Evolutionary conservation across 2,888 invertebrate species (phyloP).

Genomic region (Melipona beecheii): DNA sequence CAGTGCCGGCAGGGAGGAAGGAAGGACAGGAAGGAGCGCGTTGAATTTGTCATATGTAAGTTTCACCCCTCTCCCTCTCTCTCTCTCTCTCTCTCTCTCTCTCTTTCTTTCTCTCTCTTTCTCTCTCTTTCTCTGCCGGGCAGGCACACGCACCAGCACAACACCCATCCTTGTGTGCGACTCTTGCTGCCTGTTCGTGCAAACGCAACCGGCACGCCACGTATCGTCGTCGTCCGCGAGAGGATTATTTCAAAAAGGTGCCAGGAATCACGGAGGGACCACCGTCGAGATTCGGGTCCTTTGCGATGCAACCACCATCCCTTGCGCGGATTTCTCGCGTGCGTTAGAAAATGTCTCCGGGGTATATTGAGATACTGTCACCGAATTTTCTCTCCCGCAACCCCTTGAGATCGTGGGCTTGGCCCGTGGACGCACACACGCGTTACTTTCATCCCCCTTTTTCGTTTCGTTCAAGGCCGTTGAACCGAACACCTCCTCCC

Average conservation of each 20-base stretch:
- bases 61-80: constrained; percentile 54
- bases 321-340: constrained; percentile 60
- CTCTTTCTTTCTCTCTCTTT: not conserved
- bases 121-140: constrained; percentile 30
- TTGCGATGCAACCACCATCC: constrained; percentile 66
- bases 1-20: constrained; percentile 75
- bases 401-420: constrained; percentile 58
- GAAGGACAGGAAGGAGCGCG: constrained; percentile 71
- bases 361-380: constrained; percentile 79
- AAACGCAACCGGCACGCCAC: constrained; percentile 33
- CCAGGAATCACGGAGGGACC: constrained; percentile 63
- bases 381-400: constrained; percentile 72
- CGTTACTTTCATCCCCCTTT: constrained; percentile 61
- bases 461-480: constrained; percentile 57
- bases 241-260: constrained; percentile 70
- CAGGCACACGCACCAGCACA: constrained; percentile 66
- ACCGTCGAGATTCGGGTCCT: constrained; percentile 72
- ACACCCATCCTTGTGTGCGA: constrained; percentile 15
- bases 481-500: constrained; percentile 47
- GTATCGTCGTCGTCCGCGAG: constrained; percentile 66
- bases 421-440: constrained; percentile 53
- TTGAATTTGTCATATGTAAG: constrained; percentile 82
- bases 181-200: constrained; percentile 30
- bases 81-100: too few species aligned
- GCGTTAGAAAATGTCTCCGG: constrained; percentile 73